Evolutionary conservation across 2,888 invertebrate genomes (phyloP).

Genomic region (Drosophila suboccidentalis): DNA sequence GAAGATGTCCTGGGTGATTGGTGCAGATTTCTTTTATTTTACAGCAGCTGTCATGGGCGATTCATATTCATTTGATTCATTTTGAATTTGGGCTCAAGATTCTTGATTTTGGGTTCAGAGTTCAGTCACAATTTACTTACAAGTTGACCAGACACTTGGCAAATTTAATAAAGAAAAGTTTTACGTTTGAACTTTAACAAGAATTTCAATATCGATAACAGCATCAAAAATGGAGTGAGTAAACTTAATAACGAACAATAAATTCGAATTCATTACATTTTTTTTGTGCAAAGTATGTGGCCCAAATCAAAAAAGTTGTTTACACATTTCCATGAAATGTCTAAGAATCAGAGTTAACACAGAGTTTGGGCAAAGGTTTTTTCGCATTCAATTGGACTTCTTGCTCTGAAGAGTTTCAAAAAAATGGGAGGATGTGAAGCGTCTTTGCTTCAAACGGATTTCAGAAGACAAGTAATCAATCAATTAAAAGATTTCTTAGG

Average conservation of each 20-base stretch:
- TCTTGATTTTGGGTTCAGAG: slow-evolving; percentile 18
- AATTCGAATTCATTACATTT: slow-evolving; percentile 19
- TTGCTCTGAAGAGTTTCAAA: neutral
- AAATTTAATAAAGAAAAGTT: slow-evolving; percentile 39
- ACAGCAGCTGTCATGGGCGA: slow-evolving; percentile 24
- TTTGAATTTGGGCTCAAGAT: slow-evolving; percentile 22
- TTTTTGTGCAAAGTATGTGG: neutral
- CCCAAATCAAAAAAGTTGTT: slow-evolving; percentile 10
- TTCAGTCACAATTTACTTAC: slow-evolving; percentile 4
- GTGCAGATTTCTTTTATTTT: slow-evolving; percentile 15
- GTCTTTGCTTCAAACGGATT: neutral
- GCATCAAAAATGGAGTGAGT: neutral
- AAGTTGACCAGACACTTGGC: slow-evolving; percentile 21
- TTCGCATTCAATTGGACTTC: neutral
- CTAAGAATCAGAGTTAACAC: neutral
- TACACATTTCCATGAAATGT: neutral
- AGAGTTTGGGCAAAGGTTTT: neutral
- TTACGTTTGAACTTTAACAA: slow-evolving; percentile 41
- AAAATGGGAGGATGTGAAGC: neutral
- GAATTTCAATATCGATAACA: slow-evolving; percentile 52
- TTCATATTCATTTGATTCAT: slow-evolving; percentile 37
- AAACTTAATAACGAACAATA: slow-evolving; percentile 4
- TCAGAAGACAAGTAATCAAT: no score
- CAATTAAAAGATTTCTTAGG: neutral
- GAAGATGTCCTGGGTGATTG: slow-evolving; percentile 26